Conservation (phyloP, 1,140 invertebrate species). For the Drosophila subpulchrella region DNA sequence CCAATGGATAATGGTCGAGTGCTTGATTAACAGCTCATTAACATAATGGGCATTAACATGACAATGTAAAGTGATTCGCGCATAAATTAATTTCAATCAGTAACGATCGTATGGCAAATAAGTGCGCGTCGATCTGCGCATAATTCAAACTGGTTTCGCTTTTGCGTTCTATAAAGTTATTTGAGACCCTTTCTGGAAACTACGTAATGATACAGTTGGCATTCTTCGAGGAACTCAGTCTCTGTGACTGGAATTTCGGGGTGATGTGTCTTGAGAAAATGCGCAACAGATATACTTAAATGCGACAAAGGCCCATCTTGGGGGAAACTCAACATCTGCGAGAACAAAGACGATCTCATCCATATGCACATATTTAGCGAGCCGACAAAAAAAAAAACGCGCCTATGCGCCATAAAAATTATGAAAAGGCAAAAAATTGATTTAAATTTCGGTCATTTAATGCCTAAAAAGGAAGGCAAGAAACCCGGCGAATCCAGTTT, state of each 20-base stretch:
- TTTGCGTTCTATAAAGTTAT: conserved; percentile 22
- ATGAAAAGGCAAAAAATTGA: conserved; percentile 61
- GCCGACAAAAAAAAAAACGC: conserved; percentile 1
- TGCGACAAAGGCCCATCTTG: background rate
- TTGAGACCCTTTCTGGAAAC: conserved; percentile 15
- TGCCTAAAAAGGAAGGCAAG: conserved; percentile 30
- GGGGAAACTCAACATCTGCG: conserved; percentile 17
- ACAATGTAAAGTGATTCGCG: conserved; percentile 64
- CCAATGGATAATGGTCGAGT: conserved; percentile 31
- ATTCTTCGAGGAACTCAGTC: background rate
- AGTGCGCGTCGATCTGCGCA: conserved; percentile 55
- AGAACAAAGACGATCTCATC: conserved; percentile 33
- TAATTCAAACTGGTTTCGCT: conserved; percentile 64
- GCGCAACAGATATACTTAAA: conserved; percentile 11
- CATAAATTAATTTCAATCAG: conserved; percentile 71
- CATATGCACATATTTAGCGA: conserved; percentile 36
- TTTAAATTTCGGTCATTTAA: conserved; percentile 64
- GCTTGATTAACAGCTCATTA: conserved; percentile 75
- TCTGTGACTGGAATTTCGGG: conserved; percentile 14
- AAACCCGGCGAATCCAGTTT: conserved; percentile 62
- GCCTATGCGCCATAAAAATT: conserved; percentile 40
- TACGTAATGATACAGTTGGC: conserved; percentile 20
- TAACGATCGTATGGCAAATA: conserved; percentile 56
- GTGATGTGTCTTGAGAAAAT: conserved; percentile 19
- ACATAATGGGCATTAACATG: conserved; percentile 77